Evolutionary conservation across 2,797 vertebrate genomes (phyloP), one percentile per base, ranked within the genome.

Genomic region (Brachyrhaphis roseni): DNA sequence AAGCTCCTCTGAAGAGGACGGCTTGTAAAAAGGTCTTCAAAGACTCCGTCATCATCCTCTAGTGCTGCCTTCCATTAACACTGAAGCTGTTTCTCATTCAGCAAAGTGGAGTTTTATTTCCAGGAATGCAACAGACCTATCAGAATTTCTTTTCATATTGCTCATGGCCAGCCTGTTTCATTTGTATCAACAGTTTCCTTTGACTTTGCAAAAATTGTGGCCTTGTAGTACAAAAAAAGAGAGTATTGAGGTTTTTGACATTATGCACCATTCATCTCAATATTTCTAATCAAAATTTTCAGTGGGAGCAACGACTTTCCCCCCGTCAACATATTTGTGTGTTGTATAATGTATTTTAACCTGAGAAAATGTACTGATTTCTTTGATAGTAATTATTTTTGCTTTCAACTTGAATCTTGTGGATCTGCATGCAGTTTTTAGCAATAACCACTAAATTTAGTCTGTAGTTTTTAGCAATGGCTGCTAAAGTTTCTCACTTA

Each of bases 191-290:
- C 66, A 70, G 23, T 70, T 41, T 70, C n/a, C 23, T 70, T 11
- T 70, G 66, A 70, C 39, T 36, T 68, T 68, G 39, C 10, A 68
- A 11, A 68, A 68, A n/a, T 6, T 68, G 66, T 43, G 39, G 23
- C 39, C 41, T 70, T n/a, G 36, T 26, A 26, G 66, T n/a, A 26
- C 36, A 43, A n/a, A 70, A 36, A 70, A 70, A 43, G 36, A 26
- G 4, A 68, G 66, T 43, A 20, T 23, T 70, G 66, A 70, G 66
- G 23, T 39, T 68, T 68, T 68, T 68, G 16, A 68, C 64, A 68
- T 0, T 12, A 12, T 26, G 64, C 1, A 11, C 4, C 64, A 68
- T 41, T 41, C 18, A 26, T 11, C 41, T 68, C 10, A 26, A 26
- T 39, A 26, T 39, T 12, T 41, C 20, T 18, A 62, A 8, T 34